Evolutionary conservation across 2,888 invertebrate species (phyloP).

Genomic region (Bimastos eiseni): DNA sequence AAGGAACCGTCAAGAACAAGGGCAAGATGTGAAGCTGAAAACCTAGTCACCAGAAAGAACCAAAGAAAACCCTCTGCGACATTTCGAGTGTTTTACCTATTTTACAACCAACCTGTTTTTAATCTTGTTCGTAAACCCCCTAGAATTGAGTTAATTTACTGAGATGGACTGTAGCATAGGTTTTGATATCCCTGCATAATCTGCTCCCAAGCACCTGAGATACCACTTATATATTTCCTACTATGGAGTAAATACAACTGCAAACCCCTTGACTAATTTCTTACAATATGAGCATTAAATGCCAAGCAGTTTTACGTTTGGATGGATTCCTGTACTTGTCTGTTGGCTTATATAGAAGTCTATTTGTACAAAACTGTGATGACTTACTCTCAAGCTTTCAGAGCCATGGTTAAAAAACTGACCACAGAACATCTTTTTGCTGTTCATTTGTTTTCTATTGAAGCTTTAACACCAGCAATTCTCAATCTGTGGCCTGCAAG

Average conservation of each 20-base stretch:
- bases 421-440: neutral
- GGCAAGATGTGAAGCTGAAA: slow-evolving; percentile 42
- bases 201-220: neutral
- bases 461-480: no score
- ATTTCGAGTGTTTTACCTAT: neutral
- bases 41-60: neutral
- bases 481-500: no score
- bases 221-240: neutral
- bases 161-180: neutral
- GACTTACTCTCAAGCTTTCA: neutral
- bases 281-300: neutral
- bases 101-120: neutral
- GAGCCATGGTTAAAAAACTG: neutral
- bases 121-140: neutral
- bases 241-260: neutral
- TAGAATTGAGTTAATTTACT: neutral
- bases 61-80: neutral
- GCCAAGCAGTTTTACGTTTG: neutral
- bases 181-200: neutral
- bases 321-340: neutral
- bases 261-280: neutral
- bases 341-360: neutral
- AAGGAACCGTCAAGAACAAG: slow-evolving; percentile 64
- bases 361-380: neutral
- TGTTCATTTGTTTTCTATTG: neutral